A percentile compares a stretch with the other conserved stretches of the same genome.
These are phyloP conservation scores for Mamestra configurata DNA, from an alignment of 1,140 invertebrate species.

Conservation along the genomic window DNA sequence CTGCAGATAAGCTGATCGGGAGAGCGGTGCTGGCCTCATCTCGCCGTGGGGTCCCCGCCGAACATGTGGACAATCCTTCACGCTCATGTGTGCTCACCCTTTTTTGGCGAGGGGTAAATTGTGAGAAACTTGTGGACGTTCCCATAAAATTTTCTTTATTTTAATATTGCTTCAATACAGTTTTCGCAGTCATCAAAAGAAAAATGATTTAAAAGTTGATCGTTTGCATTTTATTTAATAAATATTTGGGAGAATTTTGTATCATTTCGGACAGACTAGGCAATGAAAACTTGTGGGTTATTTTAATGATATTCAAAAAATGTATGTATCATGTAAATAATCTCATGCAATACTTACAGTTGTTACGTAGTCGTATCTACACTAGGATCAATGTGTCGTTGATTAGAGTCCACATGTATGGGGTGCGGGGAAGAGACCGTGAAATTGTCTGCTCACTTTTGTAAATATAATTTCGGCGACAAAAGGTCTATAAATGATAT, in stretches of 20 bases:
- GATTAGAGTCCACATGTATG: constrained; percentile 81
- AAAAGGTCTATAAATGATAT: constrained; percentile 87
- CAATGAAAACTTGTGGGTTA: no score
- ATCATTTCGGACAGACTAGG: no score
- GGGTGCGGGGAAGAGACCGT: constrained; percentile 84
- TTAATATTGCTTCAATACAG: background rate
- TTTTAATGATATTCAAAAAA: background rate
- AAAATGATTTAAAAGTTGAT: no score
- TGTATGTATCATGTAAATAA: background rate
- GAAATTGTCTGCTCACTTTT: constrained; percentile 88
- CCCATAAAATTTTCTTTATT: background rate
- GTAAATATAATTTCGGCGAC: constrained; percentile 88
- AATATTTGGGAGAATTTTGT: no score
- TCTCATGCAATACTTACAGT: background rate
- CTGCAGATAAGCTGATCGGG: constrained; percentile 75
- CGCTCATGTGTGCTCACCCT: constrained; percentile 88
- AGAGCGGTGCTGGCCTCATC: constrained; percentile 61
- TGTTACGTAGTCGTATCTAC: constrained; percentile 62
- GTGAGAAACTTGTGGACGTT: constrained; percentile 65
- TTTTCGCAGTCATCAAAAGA: no score
- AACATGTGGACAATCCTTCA: constrained; percentile 89
- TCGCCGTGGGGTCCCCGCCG: constrained; percentile 67
- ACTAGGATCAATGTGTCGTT: constrained; percentile 64
- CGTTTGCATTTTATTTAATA: no score
- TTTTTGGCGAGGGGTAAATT: constrained; percentile 74